A percentile compares a stretch with the other conserved stretches of the same genome.
phyloP scores from a whole-genome alignment of 1,140 invertebrate species.

The Ephestia elutella region DNA sequence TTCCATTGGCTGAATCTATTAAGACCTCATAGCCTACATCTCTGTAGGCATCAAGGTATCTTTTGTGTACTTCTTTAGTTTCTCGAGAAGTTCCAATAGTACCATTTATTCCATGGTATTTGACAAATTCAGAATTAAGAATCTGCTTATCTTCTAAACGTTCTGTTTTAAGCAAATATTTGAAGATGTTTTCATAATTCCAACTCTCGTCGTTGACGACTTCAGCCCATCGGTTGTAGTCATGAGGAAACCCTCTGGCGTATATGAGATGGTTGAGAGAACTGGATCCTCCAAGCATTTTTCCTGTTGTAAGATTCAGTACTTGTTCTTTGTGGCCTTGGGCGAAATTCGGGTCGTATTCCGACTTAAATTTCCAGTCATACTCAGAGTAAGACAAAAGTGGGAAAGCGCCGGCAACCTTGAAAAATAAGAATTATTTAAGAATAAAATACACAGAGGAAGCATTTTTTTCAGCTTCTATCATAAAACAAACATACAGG shows the following conservation, averaged over 20 bases:
- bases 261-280: slow-evolving; percentile 14
- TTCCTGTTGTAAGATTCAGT: slow-evolving; percentile 3
- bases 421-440: no score
- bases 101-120: no score
- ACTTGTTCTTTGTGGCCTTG: no score
- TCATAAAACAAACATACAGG: no score
- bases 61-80: neutral
- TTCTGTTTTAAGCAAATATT: no score
- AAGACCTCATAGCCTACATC: slow-evolving; percentile 28
- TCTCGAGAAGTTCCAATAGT: slow-evolving; percentile 24
- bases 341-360: no score
- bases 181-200: slow-evolving; percentile 16
- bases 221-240: slow-evolving; percentile 16
- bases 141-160: slow-evolving; percentile 17
- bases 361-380: no score
- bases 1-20: no score
- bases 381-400: no score
- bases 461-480: no score
- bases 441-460: no score
- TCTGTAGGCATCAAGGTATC: slow-evolving; percentile 28
- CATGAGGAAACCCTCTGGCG: slow-evolving; percentile 10
- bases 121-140: slow-evolving; percentile 11
- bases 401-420: no score
- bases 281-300: slow-evolving; percentile 16
- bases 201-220: slow-evolving; percentile 12